These are phyloP conservation scores for Panagrolaimus sp. DNA, from an alignment of 1,140 invertebrate species.

Conservation along the genomic window DNA sequence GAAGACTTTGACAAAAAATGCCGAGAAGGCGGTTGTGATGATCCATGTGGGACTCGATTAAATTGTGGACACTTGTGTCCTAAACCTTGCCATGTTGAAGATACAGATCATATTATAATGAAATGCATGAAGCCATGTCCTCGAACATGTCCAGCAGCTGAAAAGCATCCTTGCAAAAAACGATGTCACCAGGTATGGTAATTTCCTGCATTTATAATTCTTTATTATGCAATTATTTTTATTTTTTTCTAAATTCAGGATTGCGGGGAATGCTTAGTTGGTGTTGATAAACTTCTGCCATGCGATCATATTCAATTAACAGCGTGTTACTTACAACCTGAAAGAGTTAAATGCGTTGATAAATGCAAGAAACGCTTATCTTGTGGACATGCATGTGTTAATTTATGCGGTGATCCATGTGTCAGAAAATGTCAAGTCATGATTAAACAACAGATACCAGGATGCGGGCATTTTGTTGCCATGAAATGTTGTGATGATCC, in stretches of 20 bases:
- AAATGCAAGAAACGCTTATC: slow-evolving; percentile 14
- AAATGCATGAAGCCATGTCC: slow-evolving; percentile 22
- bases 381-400: slow-evolving; percentile 27
- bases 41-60: slow-evolving; percentile 17
- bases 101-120: slow-evolving; percentile 12
- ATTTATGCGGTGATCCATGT: slow-evolving; percentile 22
- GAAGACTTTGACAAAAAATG: slow-evolving; percentile 32
- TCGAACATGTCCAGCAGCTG: slow-evolving; percentile 15
- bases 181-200: slow-evolving; percentile 23
- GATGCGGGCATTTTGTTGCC: slow-evolving; percentile 24
- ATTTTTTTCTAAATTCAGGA: slow-evolving; percentile 21
- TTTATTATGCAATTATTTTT: not conserved
- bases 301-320: slow-evolving; percentile 18
- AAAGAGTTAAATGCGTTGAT: slow-evolving; percentile 14
- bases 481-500: slow-evolving; percentile 24
- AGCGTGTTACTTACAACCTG: not conserved
- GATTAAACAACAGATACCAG: slow-evolving; percentile 14
- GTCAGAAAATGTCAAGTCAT: slow-evolving; percentile 14
- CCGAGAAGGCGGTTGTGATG: slow-evolving; percentile 27
- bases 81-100: slow-evolving; percentile 26
- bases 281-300: slow-evolving; percentile 19
- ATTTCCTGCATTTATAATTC: too few species aligned
- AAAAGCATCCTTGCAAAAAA: slow-evolving; percentile 32
- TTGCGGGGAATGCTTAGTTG: slow-evolving; percentile 22
- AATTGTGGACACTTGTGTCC: slow-evolving; percentile 28